These are phyloP conservation scores for Drosophila ambigua DNA, from an alignment of 1,140 invertebrate species.

Conservation along the genomic window DNA sequence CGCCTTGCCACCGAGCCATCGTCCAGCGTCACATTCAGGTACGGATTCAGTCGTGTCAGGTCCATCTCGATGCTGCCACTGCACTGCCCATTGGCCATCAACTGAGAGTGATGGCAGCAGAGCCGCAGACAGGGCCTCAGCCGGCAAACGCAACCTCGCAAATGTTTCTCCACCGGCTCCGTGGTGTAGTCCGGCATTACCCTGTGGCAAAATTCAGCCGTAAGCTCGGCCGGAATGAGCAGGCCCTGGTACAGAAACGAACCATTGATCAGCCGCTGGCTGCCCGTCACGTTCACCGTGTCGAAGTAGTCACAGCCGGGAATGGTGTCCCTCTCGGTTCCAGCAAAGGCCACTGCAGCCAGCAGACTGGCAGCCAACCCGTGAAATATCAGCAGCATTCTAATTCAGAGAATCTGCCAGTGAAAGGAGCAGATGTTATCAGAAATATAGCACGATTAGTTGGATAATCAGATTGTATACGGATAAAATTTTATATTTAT, in stretches of 20 bases:
- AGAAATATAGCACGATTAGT: no score
- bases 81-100: constrained; percentile 24
- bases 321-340: constrained; percentile 17
- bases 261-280: constrained; percentile 42
- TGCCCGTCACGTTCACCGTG: constrained; percentile 50
- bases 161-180: constrained; percentile 31
- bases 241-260: constrained; percentile 59
- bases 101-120: constrained; percentile 55
- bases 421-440: neutral
- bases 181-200: constrained; percentile 13
- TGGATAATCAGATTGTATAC: no score
- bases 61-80: neutral
- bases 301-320: constrained; percentile 61
- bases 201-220: constrained; percentile 50
- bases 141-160: constrained; percentile 64
- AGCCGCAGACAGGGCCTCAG: constrained; percentile 56
- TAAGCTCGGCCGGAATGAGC: constrained; percentile 49
- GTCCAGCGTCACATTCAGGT: constrained; percentile 46
- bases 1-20: constrained; percentile 21
- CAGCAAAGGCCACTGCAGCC: neutral
- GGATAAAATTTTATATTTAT: no score
- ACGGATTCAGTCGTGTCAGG: constrained; percentile 29
- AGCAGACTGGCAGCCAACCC: neutral
- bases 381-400: neutral
- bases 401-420: no score